Evolutionary conservation across 1,140 invertebrate genomes (phyloP).

Genomic region (Idris sp.): DNA sequence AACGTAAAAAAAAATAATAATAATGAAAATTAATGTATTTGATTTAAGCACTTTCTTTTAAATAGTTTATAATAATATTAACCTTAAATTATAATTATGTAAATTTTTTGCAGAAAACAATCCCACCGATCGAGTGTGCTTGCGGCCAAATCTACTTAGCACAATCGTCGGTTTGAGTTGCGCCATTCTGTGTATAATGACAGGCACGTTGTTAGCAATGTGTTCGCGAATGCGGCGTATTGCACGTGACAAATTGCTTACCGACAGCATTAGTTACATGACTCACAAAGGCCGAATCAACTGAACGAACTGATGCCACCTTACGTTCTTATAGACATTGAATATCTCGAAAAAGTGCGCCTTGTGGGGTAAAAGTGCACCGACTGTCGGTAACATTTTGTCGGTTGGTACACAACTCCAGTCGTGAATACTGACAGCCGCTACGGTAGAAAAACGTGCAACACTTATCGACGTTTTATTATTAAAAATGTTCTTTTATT

Average conservation of each 20-base stretch:
- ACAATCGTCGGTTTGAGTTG: conserved; percentile 85
- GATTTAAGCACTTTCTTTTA: too few species aligned
- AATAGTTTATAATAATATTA: too few species aligned
- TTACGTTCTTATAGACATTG: conserved; percentile 24
- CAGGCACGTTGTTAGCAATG: conserved; percentile 84
- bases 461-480: conserved; percentile 19
- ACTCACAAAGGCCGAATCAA: conserved; percentile 86
- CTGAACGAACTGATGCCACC: conserved; percentile 69
- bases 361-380: conserved; percentile 15
- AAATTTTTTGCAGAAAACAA: conserved; percentile 74
- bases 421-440: conserved; percentile 8
- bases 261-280: conserved; percentile 82
- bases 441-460: conserved; percentile 12
- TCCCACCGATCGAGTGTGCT: conserved; percentile 82
- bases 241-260: conserved; percentile 77
- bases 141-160: conserved; percentile 86
- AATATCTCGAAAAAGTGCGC: conserved; percentile 23
- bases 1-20: too few species aligned
- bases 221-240: conserved; percentile 84
- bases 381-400: conserved; percentile 39
- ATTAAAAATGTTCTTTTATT: conserved; percentile 18
- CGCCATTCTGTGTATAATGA: conserved; percentile 83
- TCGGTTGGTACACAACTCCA: conserved; percentile 9
- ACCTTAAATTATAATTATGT: too few species aligned
- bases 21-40: too few species aligned